phyloP scores from a whole-genome alignment of 2,888 invertebrate species.

The Litoditis marina region DNA sequence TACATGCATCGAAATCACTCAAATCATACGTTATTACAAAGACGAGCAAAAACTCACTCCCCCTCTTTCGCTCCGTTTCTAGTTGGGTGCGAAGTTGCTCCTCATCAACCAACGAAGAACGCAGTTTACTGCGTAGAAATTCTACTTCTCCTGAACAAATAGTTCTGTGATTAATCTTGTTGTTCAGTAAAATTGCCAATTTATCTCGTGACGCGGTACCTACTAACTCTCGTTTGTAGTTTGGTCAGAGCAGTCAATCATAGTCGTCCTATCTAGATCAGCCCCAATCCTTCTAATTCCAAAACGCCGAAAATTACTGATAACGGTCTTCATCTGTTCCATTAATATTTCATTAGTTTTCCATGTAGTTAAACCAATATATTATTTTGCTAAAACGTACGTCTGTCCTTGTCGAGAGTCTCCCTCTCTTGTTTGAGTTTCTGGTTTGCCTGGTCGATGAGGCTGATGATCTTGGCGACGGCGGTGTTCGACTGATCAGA shows the following conservation, averaged over 20 bases:
- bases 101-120: conserved; percentile 7
- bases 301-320: too few relatives aligned
- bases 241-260: too few relatives aligned
- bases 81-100: conserved; percentile 5
- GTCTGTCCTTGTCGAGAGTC: conserved; percentile 31
- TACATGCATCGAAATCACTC: too few relatives aligned
- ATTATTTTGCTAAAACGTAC: conserved; percentile 14
- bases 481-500: conserved; percentile 17
- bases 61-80: conserved; percentile 10
- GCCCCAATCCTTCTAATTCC: not conserved
- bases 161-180: too few relatives aligned
- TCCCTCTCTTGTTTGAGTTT: conserved; percentile 45
- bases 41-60: too few relatives aligned
- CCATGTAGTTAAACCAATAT: too few relatives aligned
- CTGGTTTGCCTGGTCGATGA: conserved; percentile 46
- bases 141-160: conserved; percentile 15
- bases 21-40: too few relatives aligned
- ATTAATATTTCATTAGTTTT: not conserved
- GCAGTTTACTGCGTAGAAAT: conserved; percentile 4
- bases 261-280: too few relatives aligned
- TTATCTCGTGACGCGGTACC: too few relatives aligned
- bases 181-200: too few relatives aligned
- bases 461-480: conserved; percentile 35
- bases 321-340: not conserved
- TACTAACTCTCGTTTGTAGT: too few relatives aligned